Evolutionary conservation across 2,113 vertebrate species (phyloP).

Genomic region (Eupsittula cactorum): DNA sequence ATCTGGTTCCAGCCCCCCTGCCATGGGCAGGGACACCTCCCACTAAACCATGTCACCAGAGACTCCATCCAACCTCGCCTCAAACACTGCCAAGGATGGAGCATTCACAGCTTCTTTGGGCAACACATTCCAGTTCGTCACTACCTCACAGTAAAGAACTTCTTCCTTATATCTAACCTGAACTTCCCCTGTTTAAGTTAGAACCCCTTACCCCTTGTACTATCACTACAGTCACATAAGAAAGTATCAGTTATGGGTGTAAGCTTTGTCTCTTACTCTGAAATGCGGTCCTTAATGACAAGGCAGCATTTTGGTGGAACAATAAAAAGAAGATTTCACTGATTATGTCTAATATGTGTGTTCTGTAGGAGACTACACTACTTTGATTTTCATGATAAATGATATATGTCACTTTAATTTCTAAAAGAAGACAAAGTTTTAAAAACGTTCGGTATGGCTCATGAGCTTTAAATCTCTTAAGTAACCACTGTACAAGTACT

Average conservation of each 20-base stretch:
- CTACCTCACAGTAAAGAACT: neutral
- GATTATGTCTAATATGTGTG: neutral
- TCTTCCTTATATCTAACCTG: neutral
- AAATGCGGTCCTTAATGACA: neutral
- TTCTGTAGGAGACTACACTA: neutral
- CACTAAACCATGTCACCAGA: neutral
- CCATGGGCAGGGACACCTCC: neutral
- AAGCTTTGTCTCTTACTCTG: neutral
- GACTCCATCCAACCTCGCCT: neutral
- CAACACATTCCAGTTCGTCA: neutral
- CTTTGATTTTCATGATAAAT: neutral
- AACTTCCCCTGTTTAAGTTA: neutral
- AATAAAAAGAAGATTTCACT: neutral
- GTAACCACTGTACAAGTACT: neutral
- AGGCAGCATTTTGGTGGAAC: neutral
- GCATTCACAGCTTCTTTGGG: neutral
- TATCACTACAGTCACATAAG: neutral
- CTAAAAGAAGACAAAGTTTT: neutral
- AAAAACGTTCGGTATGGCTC: neutral
- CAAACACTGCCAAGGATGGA: neutral
- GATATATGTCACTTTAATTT: neutral
- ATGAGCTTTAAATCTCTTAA: constrained; percentile 9
- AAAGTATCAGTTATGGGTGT: neutral
- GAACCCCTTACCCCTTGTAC: neutral
- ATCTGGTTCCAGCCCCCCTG: neutral